These are phyloP conservation scores for Pinna nobilis DNA, from an alignment of 1,140 invertebrate genomes.

Conservation along the genomic window DNA sequence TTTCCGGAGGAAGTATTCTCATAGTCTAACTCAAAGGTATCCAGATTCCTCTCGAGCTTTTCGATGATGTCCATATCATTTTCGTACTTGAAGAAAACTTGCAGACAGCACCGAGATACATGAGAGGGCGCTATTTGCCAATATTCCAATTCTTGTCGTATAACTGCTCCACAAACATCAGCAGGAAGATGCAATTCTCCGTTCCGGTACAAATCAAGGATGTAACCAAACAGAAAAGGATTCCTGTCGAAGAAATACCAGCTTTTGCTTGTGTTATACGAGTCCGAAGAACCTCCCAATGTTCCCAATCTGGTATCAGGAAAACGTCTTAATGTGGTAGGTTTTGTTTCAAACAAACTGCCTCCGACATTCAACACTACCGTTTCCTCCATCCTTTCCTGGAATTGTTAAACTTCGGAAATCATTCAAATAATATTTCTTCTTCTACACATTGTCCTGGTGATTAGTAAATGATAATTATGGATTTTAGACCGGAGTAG, in stretches of 20 bases:
- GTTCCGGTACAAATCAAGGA: slow-evolving; percentile 34
- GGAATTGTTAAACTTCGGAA: too few relatives aligned
- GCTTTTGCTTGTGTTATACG: slow-evolving; percentile 20
- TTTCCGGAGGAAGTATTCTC: too few relatives aligned
- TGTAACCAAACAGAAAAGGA: slow-evolving; percentile 24
- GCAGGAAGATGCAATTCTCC: slow-evolving; percentile 25
- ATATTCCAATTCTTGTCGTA: slow-evolving; percentile 28
- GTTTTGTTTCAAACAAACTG: slow-evolving; percentile 3
- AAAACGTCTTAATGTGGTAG: not conserved
- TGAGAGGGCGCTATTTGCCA: slow-evolving; percentile 13
- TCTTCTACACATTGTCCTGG: too few relatives aligned
- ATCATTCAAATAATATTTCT: too few relatives aligned
- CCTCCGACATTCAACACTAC: slow-evolving; percentile 34
- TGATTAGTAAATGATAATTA: too few relatives aligned
- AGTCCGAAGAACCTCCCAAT: slow-evolving; percentile 6
- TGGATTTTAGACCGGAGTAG: too few relatives aligned
- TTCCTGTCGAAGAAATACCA: slow-evolving; percentile 41
- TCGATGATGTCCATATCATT: slow-evolving; percentile 4
- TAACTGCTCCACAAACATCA: slow-evolving; percentile 18
- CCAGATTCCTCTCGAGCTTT: not conserved
- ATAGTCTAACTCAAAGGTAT: slow-evolving; percentile 9
- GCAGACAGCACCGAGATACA: slow-evolving; percentile 28
- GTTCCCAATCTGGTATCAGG: slow-evolving; percentile 23
- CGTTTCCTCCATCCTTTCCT: slow-evolving; percentile 16
- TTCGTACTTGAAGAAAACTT: slow-evolving; percentile 21